Percentiles rank a stretch among this genome's conserved stretches.
Conservation (phyloP, 2,797 vertebrate species). For the Cetoscarus ocellatus region DNA sequence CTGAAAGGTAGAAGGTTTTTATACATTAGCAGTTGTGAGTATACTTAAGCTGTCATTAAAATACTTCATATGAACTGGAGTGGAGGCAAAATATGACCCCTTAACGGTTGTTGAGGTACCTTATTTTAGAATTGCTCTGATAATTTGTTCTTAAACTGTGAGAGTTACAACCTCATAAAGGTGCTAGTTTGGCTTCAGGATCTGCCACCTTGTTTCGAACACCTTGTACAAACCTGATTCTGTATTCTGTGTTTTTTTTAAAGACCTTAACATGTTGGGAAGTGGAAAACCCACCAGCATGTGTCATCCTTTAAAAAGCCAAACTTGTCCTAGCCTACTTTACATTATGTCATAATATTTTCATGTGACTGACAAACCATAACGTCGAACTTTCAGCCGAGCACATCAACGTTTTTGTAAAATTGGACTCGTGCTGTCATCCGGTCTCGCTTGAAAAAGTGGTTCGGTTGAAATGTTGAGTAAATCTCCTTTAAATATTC, state of each 20-base stretch:
- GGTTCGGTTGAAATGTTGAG: slow-evolving; percentile 44
- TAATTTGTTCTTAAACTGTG: background rate
- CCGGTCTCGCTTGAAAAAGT: slow-evolving; percentile 42
- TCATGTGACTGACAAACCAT: background rate
- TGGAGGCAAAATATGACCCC: no score
- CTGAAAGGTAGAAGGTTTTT: no score
- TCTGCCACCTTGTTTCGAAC: background rate
- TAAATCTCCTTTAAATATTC: slow-evolving; percentile 72
- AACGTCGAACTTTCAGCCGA: slow-evolving; percentile 9
- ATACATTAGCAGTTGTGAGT: no score
- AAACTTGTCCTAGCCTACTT: background rate
- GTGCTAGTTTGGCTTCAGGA: background rate
- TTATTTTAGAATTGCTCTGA: no score
- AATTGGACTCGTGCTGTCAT: slow-evolving; percentile 25
- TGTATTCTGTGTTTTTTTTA: background rate
- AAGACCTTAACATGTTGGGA: background rate
- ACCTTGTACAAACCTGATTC: background rate
- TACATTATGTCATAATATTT: slow-evolving; percentile 1
- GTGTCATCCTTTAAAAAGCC: slow-evolving; percentile 3
- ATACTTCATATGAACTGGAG: no score
- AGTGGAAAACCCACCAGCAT: background rate
- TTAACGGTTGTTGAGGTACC: no score
- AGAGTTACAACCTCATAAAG: background rate
- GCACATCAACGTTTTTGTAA: slow-evolving; percentile 11
- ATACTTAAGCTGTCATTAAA: no score